Percentiles rank a stretch among this genome's conserved stretches.
These are phyloP conservation scores for Alentia gelatinosa DNA, from an alignment of 2,888 invertebrate species.

Conservation along the genomic window DNA sequence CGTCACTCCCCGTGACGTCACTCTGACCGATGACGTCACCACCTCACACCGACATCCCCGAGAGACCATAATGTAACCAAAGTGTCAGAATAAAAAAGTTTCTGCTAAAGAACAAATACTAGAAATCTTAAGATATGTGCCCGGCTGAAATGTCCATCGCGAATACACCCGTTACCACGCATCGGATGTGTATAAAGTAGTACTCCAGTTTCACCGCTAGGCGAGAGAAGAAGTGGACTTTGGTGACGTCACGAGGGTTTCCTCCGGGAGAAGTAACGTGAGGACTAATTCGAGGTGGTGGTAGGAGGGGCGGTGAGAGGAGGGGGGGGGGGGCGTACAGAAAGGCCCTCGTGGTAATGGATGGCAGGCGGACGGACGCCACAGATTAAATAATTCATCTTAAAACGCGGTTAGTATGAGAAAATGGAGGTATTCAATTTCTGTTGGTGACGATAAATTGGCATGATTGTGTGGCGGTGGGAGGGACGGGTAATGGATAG, in stretches of 20 bases:
- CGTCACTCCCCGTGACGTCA: background rate
- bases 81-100: too few relatives aligned
- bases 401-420: slow-evolving; percentile 53
- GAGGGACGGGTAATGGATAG: slow-evolving; percentile 19
- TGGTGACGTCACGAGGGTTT: too few relatives aligned
- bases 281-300: slow-evolving; percentile 4
- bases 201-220: too few relatives aligned
- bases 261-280: too few relatives aligned
- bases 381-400: slow-evolving; percentile 50
- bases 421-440: slow-evolving; percentile 54
- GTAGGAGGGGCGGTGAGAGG: background rate
- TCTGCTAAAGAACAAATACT: too few relatives aligned
- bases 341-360: too few relatives aligned
- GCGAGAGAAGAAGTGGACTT: too few relatives aligned
- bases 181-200: too few relatives aligned
- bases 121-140: too few relatives aligned
- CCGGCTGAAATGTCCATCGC: too few relatives aligned
- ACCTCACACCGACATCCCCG: background rate
- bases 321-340: background rate
- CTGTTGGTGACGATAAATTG: slow-evolving; percentile 48
- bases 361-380: background rate
- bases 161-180: too few relatives aligned
- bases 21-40: background rate
- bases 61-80: too few relatives aligned
- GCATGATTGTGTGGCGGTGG: slow-evolving; percentile 28